phyloP scores from a whole-genome alignment of 2,888 invertebrate species.

The Neoascia interrupta region DNA sequence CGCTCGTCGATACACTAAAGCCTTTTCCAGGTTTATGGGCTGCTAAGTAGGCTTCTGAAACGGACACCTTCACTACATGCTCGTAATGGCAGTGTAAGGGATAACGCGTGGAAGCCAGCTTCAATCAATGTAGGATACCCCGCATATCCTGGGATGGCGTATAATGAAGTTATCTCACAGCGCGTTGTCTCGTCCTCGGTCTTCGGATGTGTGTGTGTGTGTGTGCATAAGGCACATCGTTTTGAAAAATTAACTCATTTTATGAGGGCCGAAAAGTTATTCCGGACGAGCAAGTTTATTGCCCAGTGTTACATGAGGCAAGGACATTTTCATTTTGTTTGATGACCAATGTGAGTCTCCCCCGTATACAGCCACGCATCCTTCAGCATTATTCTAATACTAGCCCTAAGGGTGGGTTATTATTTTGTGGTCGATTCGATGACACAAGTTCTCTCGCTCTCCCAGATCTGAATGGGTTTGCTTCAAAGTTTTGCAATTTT shows the following conservation, averaged over 20 bases:
- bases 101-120: neutral
- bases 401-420: neutral
- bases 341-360: slow-evolving; percentile 39
- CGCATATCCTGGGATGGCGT: slow-evolving; percentile 25
- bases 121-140: slow-evolving; percentile 10
- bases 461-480: slow-evolving; percentile 14
- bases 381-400: slow-evolving; percentile 24
- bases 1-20: neutral
- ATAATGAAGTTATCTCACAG: slow-evolving; percentile 52
- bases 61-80: slow-evolving; percentile 45
- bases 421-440: slow-evolving; percentile 21
- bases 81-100: slow-evolving; percentile 18
- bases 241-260: slow-evolving; percentile 65
- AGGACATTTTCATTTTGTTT: slow-evolving; percentile 62
- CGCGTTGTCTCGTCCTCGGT: neutral
- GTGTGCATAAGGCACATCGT: slow-evolving; percentile 36
- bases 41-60: slow-evolving; percentile 64
- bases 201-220: no score
- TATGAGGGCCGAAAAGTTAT: slow-evolving; percentile 63
- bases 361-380: no score
- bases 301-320: slow-evolving; percentile 49
- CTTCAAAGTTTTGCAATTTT: slow-evolving; percentile 52
- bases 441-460: neutral
- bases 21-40: slow-evolving; percentile 33
- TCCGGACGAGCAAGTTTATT: slow-evolving; percentile 64